These are phyloP conservation scores for Periophthalmus modestus DNA, from an alignment of 2,113 vertebrate genomes.

Conservation along the genomic window DNA sequence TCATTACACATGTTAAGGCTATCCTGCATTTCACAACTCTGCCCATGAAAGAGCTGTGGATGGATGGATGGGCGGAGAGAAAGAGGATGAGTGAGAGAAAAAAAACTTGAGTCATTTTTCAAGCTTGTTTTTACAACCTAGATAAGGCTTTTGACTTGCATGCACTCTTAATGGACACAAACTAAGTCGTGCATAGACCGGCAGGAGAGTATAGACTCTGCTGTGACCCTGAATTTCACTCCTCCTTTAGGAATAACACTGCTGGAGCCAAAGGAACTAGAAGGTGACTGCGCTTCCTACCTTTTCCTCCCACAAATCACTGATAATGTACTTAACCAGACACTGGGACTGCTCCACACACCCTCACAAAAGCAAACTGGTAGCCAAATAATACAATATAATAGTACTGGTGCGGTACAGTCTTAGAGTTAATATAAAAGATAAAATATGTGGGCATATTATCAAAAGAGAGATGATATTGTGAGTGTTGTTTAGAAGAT, in stretches of 20 bases:
- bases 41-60: constrained; percentile 36
- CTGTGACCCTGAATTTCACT: constrained; percentile 51
- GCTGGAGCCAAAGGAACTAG: constrained; percentile 31
- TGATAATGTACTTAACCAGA: constrained; percentile 18
- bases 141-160: constrained; percentile 47
- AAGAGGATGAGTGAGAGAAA: constrained; percentile 7
- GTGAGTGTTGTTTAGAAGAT: no score
- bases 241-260: constrained; percentile 47
- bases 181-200: constrained; percentile 13
- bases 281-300: constrained; percentile 49
- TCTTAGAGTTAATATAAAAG: constrained; percentile 19
- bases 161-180: constrained; percentile 21
- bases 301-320: constrained; percentile 8
- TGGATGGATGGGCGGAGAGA: constrained; percentile 12
- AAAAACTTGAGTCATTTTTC: constrained; percentile 39
- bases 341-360: constrained; percentile 21
- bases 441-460: background rate
- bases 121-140: constrained; percentile 50
- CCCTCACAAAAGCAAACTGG: constrained; percentile 23
- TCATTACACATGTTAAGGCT: constrained; percentile 48
- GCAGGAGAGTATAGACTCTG: constrained; percentile 13
- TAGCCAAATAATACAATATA: constrained; percentile 23
- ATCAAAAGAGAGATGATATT: background rate
- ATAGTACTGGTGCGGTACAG: constrained; percentile 52
- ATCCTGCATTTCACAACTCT: constrained; percentile 54